Evolutionary conservation across 2,888 invertebrate species (phyloP).

Genomic region (Pardosa pseudoannulata): DNA sequence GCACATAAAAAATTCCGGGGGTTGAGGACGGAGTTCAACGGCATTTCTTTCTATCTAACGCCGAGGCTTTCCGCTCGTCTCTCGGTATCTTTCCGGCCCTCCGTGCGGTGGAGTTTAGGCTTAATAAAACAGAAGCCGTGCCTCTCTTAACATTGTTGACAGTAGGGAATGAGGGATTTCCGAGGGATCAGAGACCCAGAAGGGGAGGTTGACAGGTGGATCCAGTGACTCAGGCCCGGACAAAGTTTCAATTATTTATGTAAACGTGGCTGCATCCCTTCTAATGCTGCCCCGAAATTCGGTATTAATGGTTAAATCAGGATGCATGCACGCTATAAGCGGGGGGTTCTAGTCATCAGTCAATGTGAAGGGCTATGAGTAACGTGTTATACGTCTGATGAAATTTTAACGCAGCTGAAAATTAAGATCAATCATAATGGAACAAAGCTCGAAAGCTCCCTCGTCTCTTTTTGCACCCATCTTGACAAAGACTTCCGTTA

Average conservation of each 20-base stretch:
- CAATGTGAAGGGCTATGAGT: constrained; percentile 15
- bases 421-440: constrained; percentile 2
- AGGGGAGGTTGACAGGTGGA: constrained; percentile 65
- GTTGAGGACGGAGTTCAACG: neutral
- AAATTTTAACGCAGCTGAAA: constrained; percentile 13
- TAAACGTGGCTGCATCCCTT: constrained; percentile 59
- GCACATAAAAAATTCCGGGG: neutral
- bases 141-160: constrained; percentile 62
- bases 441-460: neutral
- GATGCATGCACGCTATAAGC: constrained; percentile 29
- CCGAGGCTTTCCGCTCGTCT: neutral
- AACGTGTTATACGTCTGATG: neutral
- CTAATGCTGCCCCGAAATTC: constrained; percentile 33
- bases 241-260: constrained; percentile 72
- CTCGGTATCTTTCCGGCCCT: constrained; percentile 29
- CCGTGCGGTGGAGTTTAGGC: constrained; percentile 51
- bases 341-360: constrained; percentile 6
- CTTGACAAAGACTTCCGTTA: neutral
- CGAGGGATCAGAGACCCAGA: constrained; percentile 36
- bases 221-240: constrained; percentile 57
- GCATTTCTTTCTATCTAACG: neutral
- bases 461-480: neutral
- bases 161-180: constrained; percentile 48
- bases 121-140: constrained; percentile 67
- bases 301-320: constrained; percentile 62